phyloP scores from a whole-genome alignment of 2,113 vertebrate species.

The Pardalotus punctatus region DNA sequence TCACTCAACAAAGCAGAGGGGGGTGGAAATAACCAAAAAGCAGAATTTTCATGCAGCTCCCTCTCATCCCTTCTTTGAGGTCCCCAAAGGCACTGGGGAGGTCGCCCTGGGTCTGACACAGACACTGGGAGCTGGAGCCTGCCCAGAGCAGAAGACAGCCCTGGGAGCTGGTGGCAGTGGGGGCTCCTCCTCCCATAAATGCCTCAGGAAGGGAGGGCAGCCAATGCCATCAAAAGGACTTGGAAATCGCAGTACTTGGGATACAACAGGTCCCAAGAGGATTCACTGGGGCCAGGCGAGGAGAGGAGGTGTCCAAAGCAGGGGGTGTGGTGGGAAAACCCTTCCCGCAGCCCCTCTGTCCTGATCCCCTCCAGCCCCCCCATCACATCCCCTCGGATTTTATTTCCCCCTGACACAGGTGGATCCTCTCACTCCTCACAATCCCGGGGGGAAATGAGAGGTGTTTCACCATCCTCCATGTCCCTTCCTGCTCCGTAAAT shows the following conservation, averaged over 20 bases:
- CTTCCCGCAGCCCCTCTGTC: rapidly evolving
- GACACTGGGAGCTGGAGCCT: not conserved
- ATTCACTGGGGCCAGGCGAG: rapidly evolving
- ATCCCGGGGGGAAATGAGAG: rapidly evolving
- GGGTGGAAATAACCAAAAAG: not conserved
- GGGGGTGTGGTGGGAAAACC: not conserved
- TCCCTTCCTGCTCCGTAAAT: not conserved
- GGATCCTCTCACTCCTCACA: not conserved
- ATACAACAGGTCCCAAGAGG: not conserved
- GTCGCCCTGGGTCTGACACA: not conserved
- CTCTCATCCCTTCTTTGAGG: rapidly evolving
- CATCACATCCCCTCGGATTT: not conserved
- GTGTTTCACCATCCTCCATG: not conserved
- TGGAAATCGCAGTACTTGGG: not conserved
- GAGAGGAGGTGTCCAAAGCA: rapidly evolving
- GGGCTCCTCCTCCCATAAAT: not conserved
- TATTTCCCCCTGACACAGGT: not conserved
- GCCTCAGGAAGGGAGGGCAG: rapidly evolving
- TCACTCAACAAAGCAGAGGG: not conserved
- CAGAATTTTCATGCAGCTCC: not conserved
- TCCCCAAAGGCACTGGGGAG: not conserved
- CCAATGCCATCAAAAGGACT: rapidly evolving
- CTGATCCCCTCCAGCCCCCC: not conserved
- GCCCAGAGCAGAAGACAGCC: not conserved
- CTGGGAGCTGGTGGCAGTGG: rapidly evolving